Conservation (phyloP, 1,140 invertebrate genomes). For the Drosophila equinoxialis region DNA sequence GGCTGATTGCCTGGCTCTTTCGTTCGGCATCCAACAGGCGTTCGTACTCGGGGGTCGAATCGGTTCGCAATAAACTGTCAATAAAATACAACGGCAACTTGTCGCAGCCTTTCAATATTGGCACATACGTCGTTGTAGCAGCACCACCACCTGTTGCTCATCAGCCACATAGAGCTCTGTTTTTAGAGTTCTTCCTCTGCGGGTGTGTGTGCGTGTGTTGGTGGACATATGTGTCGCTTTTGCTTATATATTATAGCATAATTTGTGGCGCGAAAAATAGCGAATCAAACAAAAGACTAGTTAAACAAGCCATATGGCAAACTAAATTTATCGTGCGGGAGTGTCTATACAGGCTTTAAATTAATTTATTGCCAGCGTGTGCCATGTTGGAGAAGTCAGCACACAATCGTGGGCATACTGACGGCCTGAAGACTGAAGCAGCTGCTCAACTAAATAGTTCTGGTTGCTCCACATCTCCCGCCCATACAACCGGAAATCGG, state of each 20-base stretch:
- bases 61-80: constrained; percentile 48
- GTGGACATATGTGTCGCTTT: constrained; percentile 23
- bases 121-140: constrained; percentile 63
- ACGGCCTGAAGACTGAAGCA: constrained; percentile 25
- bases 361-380: constrained; percentile 18
- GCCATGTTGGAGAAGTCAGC: constrained; percentile 56
- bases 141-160: constrained; percentile 74
- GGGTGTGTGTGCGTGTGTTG: not conserved
- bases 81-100: constrained; percentile 64
- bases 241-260: constrained; percentile 40
- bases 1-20: constrained; percentile 29
- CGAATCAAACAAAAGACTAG: constrained; percentile 2
- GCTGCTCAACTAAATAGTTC: constrained; percentile 58
- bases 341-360: constrained; percentile 38
- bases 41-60: constrained; percentile 22
- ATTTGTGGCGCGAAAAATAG: constrained; percentile 58
- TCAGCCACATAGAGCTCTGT: constrained; percentile 3
- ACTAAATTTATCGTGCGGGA: constrained; percentile 29
- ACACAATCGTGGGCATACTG: constrained; percentile 30
- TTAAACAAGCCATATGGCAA: constrained; percentile 65
- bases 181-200: not conserved
- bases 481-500: constrained; percentile 59
- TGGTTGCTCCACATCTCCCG: constrained; percentile 49
- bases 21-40: constrained; percentile 21
- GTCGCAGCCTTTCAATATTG: constrained; percentile 74